Percentiles rank a stretch among this genome's conserved stretches.
phyloP scores from a whole-genome alignment of 2,113 vertebrate genomes.

The Phyllopteryx taeniolatus region DNA sequence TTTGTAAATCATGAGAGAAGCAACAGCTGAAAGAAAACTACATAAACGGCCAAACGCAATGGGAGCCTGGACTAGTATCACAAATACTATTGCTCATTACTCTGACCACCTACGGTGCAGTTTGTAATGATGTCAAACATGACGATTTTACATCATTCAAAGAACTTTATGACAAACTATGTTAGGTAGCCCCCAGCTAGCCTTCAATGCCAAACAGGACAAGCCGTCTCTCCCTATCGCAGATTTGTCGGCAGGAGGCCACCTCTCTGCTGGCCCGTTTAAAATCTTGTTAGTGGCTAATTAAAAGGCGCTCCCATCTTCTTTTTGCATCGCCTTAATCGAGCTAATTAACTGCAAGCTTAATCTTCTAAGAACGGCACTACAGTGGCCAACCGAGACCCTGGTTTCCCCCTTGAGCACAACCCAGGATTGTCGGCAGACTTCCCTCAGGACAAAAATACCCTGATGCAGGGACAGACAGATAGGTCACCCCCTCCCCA shows the following conservation, averaged over 20 bases:
- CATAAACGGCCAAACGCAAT: background rate
- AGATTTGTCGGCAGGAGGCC: constrained; percentile 58
- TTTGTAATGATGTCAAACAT: background rate
- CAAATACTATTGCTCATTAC: background rate
- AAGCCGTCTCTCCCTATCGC: constrained; percentile 40
- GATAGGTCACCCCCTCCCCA: constrained; percentile 58
- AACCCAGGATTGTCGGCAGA: constrained; percentile 60
- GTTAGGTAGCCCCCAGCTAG: constrained; percentile 44
- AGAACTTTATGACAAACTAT: constrained; percentile 23
- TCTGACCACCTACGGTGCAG: background rate
- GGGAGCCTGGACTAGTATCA: background rate
- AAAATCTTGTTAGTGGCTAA: constrained; percentile 77
- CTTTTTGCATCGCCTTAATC: constrained; percentile 70
- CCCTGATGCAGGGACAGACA: constrained; percentile 54
- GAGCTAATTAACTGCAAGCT: constrained; percentile 70
- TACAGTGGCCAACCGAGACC: constrained; percentile 57
- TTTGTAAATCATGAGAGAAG: constrained; percentile 2
- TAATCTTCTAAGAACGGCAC: constrained; percentile 73
- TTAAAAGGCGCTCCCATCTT: constrained; percentile 71
- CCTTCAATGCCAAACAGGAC: constrained; percentile 45
- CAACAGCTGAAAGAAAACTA: background rate
- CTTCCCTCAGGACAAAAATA: constrained; percentile 61
- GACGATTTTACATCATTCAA: background rate
- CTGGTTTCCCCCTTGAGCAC: constrained; percentile 49
- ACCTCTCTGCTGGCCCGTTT: constrained; percentile 72